A percentile compares a stretch with the other conserved stretches of the same genome.
phyloP scores from a whole-genome alignment of 2,113 vertebrate genomes.

The Daboia siamensis region DNA sequence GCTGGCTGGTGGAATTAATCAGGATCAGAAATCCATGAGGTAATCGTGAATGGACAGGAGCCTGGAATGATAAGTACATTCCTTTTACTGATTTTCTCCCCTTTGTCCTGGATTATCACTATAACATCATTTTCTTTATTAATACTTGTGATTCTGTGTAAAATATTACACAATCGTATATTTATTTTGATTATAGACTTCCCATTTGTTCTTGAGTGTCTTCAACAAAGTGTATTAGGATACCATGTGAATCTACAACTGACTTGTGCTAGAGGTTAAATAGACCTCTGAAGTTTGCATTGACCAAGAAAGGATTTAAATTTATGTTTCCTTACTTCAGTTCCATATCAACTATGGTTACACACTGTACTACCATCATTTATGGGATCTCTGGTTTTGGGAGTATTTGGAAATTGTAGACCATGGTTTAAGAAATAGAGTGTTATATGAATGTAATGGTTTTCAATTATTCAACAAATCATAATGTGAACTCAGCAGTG shows the following conservation, averaged over 20 bases:
- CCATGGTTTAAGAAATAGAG: not conserved
- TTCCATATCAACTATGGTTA: not conserved
- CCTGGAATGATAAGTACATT: constrained; percentile 85
- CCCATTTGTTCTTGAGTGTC: not conserved
- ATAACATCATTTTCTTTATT: not conserved
- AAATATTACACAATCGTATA: not conserved
- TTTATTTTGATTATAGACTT: not conserved
- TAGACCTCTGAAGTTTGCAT: not conserved
- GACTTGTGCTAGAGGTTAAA: not conserved
- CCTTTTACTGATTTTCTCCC: constrained; percentile 16
- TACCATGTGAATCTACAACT: not conserved
- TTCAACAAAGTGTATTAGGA: not conserved
- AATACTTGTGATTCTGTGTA: not conserved
- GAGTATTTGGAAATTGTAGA: not conserved
- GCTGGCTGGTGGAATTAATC: constrained; percentile 66
- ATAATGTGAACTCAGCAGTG: no score
- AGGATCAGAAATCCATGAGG: constrained; percentile 87
- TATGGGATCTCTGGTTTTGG: not conserved
- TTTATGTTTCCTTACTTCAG: not conserved
- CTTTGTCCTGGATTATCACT: constrained; percentile 11
- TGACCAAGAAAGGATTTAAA: not conserved
- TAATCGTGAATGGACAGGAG: constrained; percentile 84
- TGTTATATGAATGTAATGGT: not conserved
- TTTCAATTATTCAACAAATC: not conserved
- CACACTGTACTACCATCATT: not conserved